These are phyloP conservation scores for Globicephala melas DNA, from an alignment of 2,113 vertebrate genomes.

Conservation along the genomic window DNA sequence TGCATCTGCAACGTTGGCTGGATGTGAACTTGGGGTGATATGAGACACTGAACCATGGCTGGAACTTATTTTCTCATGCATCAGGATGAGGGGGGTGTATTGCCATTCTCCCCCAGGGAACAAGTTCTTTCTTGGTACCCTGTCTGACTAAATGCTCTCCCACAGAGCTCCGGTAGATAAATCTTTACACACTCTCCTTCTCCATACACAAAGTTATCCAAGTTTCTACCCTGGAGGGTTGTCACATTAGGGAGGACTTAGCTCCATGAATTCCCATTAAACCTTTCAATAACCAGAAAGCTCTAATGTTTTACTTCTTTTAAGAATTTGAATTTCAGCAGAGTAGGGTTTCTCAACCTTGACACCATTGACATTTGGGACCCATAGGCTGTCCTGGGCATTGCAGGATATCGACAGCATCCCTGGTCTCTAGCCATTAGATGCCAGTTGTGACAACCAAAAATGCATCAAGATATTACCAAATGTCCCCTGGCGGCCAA, in stretches of 20 bases:
- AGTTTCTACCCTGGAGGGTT: background rate
- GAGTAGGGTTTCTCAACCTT: background rate
- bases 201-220: background rate
- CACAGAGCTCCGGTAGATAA: background rate
- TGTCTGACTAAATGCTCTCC: background rate
- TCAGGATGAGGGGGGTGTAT: rapidly evolving
- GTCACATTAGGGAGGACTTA: background rate
- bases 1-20: background rate
- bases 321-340: background rate
- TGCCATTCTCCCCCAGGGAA: background rate
- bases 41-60: background rate
- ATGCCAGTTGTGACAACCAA: background rate
- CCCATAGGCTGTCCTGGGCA: background rate
- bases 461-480: background rate
- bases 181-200: background rate
- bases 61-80: background rate
- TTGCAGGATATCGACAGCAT: background rate
- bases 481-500: background rate
- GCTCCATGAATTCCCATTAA: background rate
- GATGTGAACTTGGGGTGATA: too few species aligned
- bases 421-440: background rate
- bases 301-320: background rate
- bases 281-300: background rate
- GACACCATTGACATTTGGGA: background rate
- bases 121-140: background rate